phyloP scores from a whole-genome alignment of 2,113 vertebrate species.

The Stegastes partitus region DNA sequence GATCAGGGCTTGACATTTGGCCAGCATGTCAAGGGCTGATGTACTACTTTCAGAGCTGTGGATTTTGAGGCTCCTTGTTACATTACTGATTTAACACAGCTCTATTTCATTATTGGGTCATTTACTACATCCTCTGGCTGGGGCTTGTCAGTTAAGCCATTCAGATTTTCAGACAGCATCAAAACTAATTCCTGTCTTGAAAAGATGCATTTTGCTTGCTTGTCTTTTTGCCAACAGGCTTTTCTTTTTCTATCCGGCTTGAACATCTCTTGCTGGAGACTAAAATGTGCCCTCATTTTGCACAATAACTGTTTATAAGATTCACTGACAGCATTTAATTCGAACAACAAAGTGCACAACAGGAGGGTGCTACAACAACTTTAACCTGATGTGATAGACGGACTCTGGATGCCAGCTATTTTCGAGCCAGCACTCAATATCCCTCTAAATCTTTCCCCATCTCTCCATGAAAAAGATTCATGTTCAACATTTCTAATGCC shows the following conservation, averaged over 20 bases:
- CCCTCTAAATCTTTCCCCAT: conserved; percentile 5
- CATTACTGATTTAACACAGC: not conserved
- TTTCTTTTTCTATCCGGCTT: not conserved
- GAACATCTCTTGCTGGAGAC: not conserved
- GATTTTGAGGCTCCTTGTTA: not conserved
- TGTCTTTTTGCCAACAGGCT: not conserved
- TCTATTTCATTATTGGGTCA: not conserved
- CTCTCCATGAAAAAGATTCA: conserved; percentile 27
- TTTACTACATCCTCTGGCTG: not conserved
- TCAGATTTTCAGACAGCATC: too few species aligned
- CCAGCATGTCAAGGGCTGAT: not conserved
- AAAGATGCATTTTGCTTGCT: not conserved
- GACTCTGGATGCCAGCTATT: not conserved
- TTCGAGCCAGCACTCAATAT: not conserved
- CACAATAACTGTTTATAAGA: too few species aligned
- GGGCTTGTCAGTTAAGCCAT: not conserved
- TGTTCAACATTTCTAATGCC: conserved; percentile 13
- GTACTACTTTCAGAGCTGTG: not conserved
- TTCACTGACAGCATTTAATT: too few species aligned
- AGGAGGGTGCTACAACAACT: not conserved
- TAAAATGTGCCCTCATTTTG: not conserved
- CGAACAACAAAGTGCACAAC: not conserved
- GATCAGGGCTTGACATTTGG: not conserved
- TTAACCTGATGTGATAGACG: conserved; percentile 1
- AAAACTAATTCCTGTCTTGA: not conserved